Base-by-base conservation (phyloP, 2,888 invertebrate species). In the Pheosia tremula region DNA sequence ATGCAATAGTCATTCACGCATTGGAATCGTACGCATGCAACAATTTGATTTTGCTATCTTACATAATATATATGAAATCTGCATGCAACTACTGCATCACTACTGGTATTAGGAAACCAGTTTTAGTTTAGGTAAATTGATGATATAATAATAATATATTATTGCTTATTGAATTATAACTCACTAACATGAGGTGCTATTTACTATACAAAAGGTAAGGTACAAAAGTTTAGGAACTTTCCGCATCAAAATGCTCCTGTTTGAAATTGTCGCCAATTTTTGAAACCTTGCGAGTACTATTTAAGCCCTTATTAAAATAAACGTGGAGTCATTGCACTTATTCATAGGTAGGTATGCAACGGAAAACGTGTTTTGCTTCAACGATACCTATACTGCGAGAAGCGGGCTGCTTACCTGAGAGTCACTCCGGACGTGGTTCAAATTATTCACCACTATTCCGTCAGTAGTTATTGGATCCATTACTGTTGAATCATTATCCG, bases 381-480 rank as follows among this genome's bases (percentile, higher is more conserved):
- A 85, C 85, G 85, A 87, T 89, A 87, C 83, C 82, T 53, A 50
- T 83, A 84, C 83, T 70, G 64, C 41, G 68, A 71, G 75, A 72
- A 75, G 76, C 77, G 75, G 74, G 68, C 77, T 79, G 83, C 93
- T 91, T 89, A 93, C 93, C 93, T 93, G 93, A 81, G 93, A 91
- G 66, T 94, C 93, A 81, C 82, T 92, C 83, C 93, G 91, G 87
- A 87, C 90, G 79, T 93, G 93, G 84, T 91, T 91, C 86, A 93
- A 84, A 89, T 93, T 94, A 83, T 93, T 93, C 84, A 90, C 91
- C 84, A 91, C 86, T 80, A 91, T 85, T 80, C 91, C 93, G 87
- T 94, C 93, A 80, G 90, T 75, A 76, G 88, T 85, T 87, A 90
- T 89, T 77, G 89, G 87, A 89, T 93, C 93, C 93, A 93, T 93